Evolutionary conservation across 2,113 vertebrate species (phyloP).

Genomic region (Camelus dromedarius): DNA sequence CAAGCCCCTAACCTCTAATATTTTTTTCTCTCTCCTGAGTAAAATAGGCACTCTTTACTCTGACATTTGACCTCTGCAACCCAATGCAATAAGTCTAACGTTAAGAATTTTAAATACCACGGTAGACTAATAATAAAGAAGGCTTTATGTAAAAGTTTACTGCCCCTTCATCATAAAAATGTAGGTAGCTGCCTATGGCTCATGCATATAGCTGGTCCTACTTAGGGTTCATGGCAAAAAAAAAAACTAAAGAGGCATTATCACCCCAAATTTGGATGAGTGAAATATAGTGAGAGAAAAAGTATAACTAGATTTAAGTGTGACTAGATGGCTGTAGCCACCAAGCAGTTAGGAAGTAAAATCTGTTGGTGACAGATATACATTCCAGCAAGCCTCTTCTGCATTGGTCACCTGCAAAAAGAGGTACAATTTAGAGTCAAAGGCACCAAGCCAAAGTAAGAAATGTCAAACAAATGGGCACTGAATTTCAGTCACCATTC

Average conservation of each 20-base stretch:
- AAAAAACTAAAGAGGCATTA: conserved; percentile 16
- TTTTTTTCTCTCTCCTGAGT: neutral
- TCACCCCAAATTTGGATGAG: neutral
- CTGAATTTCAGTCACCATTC: neutral
- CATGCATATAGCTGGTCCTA: neutral
- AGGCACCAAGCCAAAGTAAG: neutral
- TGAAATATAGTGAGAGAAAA: conserved; percentile 31
- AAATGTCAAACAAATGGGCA: neutral
- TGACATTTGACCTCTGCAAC: neutral
- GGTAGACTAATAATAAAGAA: neutral
- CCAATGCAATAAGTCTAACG: neutral
- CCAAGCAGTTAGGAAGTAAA: neutral
- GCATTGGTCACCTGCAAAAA: neutral
- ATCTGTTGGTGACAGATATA: neutral
- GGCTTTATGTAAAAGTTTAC: neutral
- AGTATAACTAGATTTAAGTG: neutral
- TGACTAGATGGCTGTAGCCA: neutral
- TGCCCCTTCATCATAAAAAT: neutral
- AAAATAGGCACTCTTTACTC: neutral
- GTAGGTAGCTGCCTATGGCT: neutral
- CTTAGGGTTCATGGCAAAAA: neutral
- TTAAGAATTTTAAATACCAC: neutral
- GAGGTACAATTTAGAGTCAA: neutral
- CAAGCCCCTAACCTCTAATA: neutral
- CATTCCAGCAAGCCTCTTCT: neutral